These are phyloP conservation scores for Lissonota sp. DNA, from an alignment of 2,888 invertebrate species.

Conservation along the genomic window DNA sequence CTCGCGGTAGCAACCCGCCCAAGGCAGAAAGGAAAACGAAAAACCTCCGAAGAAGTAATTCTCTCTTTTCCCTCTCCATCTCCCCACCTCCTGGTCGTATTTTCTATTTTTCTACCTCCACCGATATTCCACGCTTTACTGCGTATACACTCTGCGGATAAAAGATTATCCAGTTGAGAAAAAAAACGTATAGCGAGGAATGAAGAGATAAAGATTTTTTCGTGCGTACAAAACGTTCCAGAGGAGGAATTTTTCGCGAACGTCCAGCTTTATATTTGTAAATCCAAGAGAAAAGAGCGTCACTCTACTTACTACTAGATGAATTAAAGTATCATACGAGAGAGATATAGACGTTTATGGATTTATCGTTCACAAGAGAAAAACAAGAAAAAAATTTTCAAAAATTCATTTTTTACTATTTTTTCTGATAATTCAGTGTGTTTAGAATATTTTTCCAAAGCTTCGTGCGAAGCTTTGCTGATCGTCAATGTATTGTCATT, in stretches of 20 bases:
- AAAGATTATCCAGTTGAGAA: slow-evolving; percentile 7
- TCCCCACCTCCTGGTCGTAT: not conserved
- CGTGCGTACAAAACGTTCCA: not conserved
- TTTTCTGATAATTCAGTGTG: no score
- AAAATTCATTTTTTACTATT: no score
- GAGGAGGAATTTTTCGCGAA: not conserved
- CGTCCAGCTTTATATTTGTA: not conserved
- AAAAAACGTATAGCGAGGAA: not conserved
- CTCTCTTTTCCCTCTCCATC: slow-evolving; percentile 5
- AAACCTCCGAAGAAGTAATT: slow-evolving; percentile 19
- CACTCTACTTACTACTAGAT: not conserved
- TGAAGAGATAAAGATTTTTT: slow-evolving; percentile 22
- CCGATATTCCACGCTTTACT: slow-evolving; percentile 3
- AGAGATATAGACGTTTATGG: not conserved
- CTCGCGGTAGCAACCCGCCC: slow-evolving; percentile 40
- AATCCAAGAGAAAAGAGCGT: not conserved
- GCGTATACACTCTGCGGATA: slow-evolving; percentile 1
- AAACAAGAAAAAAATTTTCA: slow-evolving; percentile 11
- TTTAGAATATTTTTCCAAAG: no score
- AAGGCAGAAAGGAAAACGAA: slow-evolving; percentile 32
- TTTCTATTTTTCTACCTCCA: not conserved
- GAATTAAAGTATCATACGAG: slow-evolving; percentile 25
- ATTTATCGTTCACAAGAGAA: slow-evolving; percentile 29
- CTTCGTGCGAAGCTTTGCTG: no score
- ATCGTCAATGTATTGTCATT: no score